Conservation (phyloP, 1,140 invertebrate genomes). For the Drosophila suzukii region DNA sequence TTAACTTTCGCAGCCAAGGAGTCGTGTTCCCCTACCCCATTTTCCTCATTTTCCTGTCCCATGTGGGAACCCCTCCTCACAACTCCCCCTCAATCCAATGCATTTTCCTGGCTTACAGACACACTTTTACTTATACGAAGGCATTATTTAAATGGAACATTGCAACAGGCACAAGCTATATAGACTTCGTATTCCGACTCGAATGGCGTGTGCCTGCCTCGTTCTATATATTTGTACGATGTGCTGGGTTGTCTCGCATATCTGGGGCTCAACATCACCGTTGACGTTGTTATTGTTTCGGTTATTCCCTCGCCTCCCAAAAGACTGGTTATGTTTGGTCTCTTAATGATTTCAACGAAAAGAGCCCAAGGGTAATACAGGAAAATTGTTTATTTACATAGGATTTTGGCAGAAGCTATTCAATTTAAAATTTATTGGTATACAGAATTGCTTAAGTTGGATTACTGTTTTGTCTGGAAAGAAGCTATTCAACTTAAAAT, state of each 20-base stretch:
- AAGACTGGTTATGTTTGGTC: conserved; percentile 28
- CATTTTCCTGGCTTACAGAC: conserved; percentile 11
- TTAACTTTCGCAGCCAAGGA: conserved; percentile 59
- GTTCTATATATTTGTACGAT: conserved; percentile 6
- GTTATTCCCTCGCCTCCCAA: conserved; percentile 1
- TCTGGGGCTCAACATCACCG: conserved; percentile 33
- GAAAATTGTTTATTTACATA: conserved; percentile 20
- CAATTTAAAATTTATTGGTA: conserved; percentile 5
- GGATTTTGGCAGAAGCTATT: conserved; percentile 2
- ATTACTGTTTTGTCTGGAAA: not conserved
- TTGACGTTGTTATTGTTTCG: conserved; percentile 27
- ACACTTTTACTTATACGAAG: conserved; percentile 25
- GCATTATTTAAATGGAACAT: conserved; percentile 73
- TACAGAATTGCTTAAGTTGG: not conserved
- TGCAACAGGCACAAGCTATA: conserved; percentile 44
- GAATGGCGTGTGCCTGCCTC: conserved; percentile 23
- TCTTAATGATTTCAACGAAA: conserved; percentile 33
- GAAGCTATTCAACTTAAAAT: too few relatives aligned
- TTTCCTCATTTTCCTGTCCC: not conserved
- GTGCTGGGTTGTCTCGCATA: conserved; percentile 29
- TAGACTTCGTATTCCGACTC: conserved; percentile 8
- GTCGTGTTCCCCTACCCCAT: not conserved
- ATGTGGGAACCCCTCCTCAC: conserved; percentile 10
- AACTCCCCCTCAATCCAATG: conserved; percentile 12
- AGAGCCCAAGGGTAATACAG: not conserved